These are phyloP conservation scores for Henicopernis longicauda DNA, from an alignment of 2,113 vertebrate species.

Conservation along the genomic window DNA sequence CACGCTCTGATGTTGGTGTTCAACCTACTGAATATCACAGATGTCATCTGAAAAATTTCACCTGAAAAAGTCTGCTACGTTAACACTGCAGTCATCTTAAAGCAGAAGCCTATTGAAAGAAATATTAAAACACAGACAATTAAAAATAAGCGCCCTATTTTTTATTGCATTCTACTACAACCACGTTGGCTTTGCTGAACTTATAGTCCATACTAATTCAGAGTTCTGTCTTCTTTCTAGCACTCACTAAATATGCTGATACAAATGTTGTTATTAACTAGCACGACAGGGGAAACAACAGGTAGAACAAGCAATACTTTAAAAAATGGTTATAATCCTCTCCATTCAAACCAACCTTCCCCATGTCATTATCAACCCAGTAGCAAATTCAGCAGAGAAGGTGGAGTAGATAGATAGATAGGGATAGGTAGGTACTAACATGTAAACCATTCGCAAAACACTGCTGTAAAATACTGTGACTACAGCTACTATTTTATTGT, in stretches of 20 bases:
- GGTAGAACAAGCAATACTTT: background rate
- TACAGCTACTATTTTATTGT: background rate
- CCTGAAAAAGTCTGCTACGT: background rate
- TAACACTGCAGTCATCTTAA: background rate
- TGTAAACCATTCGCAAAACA: background rate
- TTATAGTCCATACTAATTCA: background rate
- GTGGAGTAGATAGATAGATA: background rate
- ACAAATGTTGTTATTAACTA: background rate
- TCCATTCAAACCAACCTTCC: background rate
- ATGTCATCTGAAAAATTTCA: background rate
- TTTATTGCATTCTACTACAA: background rate
- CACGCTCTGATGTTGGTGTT: background rate
- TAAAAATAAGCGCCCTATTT: background rate
- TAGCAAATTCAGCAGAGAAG: background rate
- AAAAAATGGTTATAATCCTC: background rate
- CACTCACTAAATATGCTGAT: accelerated
- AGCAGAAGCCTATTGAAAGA: background rate
- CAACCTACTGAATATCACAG: background rate
- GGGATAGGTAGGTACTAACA: background rate
- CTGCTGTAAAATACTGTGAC: background rate
- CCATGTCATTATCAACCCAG: background rate
- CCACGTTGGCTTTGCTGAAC: background rate
- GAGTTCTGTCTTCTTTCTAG: background rate
- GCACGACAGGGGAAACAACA: background rate
- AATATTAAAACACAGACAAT: background rate